Percentiles rank a stretch among this genome's conserved stretches.
These are phyloP conservation scores for Camptogramma bilineatum DNA, from an alignment of 2,888 invertebrate species.

Conservation along the genomic window DNA sequence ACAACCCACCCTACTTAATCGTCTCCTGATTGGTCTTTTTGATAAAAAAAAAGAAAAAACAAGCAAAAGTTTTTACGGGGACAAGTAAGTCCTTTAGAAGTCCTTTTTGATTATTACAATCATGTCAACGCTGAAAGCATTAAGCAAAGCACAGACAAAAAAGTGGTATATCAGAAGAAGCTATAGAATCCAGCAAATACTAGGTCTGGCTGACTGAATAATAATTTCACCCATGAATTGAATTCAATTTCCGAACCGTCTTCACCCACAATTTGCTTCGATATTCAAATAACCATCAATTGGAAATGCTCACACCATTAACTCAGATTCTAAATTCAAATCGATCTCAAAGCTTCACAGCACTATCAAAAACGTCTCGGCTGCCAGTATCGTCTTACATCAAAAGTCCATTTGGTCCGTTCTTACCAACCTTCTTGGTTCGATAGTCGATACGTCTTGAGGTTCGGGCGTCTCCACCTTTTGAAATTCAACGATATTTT, in stretches of 20 bases:
- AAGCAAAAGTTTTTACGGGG: too few species aligned
- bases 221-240: constrained; percentile 15
- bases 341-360: constrained; percentile 32
- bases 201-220: constrained; percentile 5
- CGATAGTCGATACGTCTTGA: constrained; percentile 67
- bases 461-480: constrained; percentile 60
- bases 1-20: too few species aligned
- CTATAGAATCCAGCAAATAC: neutral
- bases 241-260: constrained; percentile 27
- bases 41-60: too few species aligned
- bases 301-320: constrained; percentile 42
- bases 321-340: constrained; percentile 61
- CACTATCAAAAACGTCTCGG: constrained; percentile 46
- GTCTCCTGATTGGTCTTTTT: too few species aligned
- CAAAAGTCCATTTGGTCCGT: constrained; percentile 77
- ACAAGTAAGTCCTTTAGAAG: too few species aligned
- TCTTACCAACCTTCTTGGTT: constrained; percentile 28
- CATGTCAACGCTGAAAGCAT: too few species aligned
- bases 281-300: constrained; percentile 54
- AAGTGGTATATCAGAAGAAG: neutral
- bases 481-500: constrained; percentile 83
- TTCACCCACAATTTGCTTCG: constrained; percentile 20
- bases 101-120: too few species aligned
- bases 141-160: too few species aligned
- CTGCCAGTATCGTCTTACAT: constrained; percentile 62